phyloP scores from a whole-genome alignment of 2,888 invertebrate genomes.

The Troides helena region DNA sequence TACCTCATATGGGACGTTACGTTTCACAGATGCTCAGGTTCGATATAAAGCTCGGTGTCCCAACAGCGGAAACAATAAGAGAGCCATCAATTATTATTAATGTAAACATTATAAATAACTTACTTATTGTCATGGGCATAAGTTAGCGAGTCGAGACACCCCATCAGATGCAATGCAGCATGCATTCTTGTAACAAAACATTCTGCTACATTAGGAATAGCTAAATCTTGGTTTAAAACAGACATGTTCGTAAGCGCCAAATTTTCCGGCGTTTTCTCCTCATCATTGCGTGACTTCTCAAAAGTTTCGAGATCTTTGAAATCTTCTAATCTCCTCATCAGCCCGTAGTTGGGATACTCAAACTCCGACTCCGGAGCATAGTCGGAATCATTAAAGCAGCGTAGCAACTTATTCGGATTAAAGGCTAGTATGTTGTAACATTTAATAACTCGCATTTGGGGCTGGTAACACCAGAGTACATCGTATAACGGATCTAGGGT shows the following conservation, averaged over 20 bases:
- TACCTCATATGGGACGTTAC: too few species aligned
- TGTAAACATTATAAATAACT: conserved; percentile 34
- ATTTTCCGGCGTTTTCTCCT: conserved; percentile 52
- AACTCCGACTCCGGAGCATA: conserved; percentile 49
- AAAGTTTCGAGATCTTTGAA: conserved; percentile 64
- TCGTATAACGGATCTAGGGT: conserved; percentile 96
- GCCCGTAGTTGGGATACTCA: conserved; percentile 68
- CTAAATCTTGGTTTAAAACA: conserved; percentile 89
- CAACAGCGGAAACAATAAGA: too few species aligned
- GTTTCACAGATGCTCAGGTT: too few species aligned
- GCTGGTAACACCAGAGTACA: conserved; percentile 94
- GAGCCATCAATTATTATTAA: too few species aligned
- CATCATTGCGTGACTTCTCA: conserved; percentile 54
- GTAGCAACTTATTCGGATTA: conserved; percentile 79
- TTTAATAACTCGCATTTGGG: conserved; percentile 81
- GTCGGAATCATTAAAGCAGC: conserved; percentile 61
- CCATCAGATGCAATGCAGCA: conserved; percentile 93
- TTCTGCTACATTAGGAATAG: conserved; percentile 86
- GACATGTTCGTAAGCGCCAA: conserved; percentile 74
- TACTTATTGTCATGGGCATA: conserved; percentile 87
- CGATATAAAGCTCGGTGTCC: too few species aligned
- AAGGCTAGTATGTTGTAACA: conserved; percentile 92
- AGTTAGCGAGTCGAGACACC: conserved; percentile 93
- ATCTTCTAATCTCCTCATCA: conserved; percentile 67
- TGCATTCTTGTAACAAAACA: conserved; percentile 90